These are phyloP conservation scores for Percina caprodes DNA, from an alignment of 2,113 vertebrate species.

Conservation along the genomic window DNA sequence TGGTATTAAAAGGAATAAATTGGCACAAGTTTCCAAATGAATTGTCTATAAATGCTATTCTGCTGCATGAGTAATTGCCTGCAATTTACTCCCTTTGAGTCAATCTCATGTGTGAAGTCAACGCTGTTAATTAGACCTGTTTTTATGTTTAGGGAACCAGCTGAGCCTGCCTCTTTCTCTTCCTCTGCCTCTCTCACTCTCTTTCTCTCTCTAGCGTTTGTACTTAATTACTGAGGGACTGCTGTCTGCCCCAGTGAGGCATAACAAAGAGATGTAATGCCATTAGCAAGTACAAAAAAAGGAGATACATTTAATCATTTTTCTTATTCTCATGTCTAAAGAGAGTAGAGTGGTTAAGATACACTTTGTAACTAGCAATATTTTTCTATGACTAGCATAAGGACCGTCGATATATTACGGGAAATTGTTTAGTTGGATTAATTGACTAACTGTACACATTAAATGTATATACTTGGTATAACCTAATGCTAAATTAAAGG, in stretches of 20 bases:
- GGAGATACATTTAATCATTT: conserved; percentile 63
- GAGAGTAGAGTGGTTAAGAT: conserved; percentile 54
- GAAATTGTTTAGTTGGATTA: conserved; percentile 18
- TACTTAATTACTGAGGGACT: conserved; percentile 83
- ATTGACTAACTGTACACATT: neutral
- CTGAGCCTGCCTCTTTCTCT: conserved; percentile 77
- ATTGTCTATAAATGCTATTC: conserved; percentile 80
- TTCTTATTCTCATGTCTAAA: conserved; percentile 61
- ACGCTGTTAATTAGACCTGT: conserved; percentile 84
- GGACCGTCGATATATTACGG: conserved; percentile 24
- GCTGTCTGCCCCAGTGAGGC: conserved; percentile 76
- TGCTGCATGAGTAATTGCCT: conserved; percentile 81
- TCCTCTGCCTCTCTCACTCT: conserved; percentile 54
- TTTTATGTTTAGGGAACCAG: conserved; percentile 82
- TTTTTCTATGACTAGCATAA: conserved; percentile 39
- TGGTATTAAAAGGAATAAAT: conserved; percentile 57
- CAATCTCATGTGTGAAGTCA: conserved; percentile 83
- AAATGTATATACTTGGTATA: conserved; percentile 7
- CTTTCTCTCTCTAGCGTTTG: conserved; percentile 77
- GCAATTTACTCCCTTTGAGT: conserved; percentile 82
- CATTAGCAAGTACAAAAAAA: conserved; percentile 71
- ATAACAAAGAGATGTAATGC: conserved; percentile 81
- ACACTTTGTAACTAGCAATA: conserved; percentile 42
- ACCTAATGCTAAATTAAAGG: neutral
- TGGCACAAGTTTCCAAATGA: conserved; percentile 70